Evolutionary conservation across 2,797 vertebrate genomes (phyloP).

Genomic region (Melanotaenia pygmaea): DNA sequence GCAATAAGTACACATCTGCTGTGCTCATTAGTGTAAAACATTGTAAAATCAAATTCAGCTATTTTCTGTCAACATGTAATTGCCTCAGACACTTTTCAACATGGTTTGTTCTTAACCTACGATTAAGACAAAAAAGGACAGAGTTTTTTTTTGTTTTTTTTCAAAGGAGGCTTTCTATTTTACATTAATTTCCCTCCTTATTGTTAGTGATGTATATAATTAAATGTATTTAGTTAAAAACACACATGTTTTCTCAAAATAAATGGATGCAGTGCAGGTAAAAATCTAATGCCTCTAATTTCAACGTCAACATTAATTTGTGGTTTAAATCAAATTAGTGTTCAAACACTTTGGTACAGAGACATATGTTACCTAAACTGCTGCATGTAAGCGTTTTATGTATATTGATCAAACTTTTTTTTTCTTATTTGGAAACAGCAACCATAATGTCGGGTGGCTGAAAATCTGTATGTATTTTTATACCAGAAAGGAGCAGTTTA

Average conservation of each 20-base stretch:
- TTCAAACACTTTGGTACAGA: neutral
- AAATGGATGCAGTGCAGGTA: neutral
- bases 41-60: neutral
- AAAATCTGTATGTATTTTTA: neutral
- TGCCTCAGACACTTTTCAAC: neutral
- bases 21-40: conserved; percentile 4
- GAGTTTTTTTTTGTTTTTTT: no score
- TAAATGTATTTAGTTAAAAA: conserved; percentile 24
- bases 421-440: no score
- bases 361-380: neutral
- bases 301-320: conserved; percentile 16
- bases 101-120: no score
- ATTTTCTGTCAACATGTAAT: neutral
- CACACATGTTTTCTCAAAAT: conserved; percentile 22
- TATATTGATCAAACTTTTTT: no score
- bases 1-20: neutral
- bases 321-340: conserved; percentile 3
- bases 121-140: no score
- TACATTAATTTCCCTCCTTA: neutral
- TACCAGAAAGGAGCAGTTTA: neutral
- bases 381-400: neutral
- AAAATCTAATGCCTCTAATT: conserved; percentile 29
- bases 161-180: neutral
- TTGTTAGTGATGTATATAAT: conserved; percentile 21
- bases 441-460: no score